Base-by-base conservation (phyloP, 2,113 vertebrate genomes). In the Phaethornis superciliosus region DNA sequence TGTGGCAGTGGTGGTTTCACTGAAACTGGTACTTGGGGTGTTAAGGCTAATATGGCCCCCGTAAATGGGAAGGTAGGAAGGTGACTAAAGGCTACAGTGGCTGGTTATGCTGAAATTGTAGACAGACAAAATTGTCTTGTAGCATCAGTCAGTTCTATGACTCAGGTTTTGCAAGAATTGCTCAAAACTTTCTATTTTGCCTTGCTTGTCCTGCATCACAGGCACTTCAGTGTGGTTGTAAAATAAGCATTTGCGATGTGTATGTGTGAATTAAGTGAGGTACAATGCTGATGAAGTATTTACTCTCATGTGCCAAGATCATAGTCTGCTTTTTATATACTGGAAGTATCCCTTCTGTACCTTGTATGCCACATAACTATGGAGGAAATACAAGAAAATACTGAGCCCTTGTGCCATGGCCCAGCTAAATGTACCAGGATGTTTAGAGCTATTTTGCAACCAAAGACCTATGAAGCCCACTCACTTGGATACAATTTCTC, bases 191-290 rank as follows among this genome's bases (percentile, higher is more conserved):
- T 49, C 37, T n/a, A 3, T 52, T 51, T 51, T 24, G 27, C 18
- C 6, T 54, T 55, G 42, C 33, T 67, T 0, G 1, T 65, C 16
- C 59, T 69, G 28, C 21, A 24, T n/a, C 18, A 4, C 12, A 21
- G 54, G 30, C 14, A 3, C 35, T 18, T 51, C 3, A 0, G 7
- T 46, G 8, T 0, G 2, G 49, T 75, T 15, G 11, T 20, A 3
- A 88, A 44, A 19, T 23, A 14, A 22, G 2, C 2, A 0, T 17
- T 3, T 28, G 23, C 28, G 20, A 26, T 6, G 16, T 17, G 3
- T 24, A 3, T n/a, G 19, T 1, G 0, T 1, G 1, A 58, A 11
- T 21, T 11, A 21, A 74, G n/a, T 47, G 35, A 19, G 2, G 2
- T 11, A 4, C 3, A 18, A 83, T 30, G 12, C 32, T 74, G 54